Conservation (phyloP, 2,888 invertebrate species). For the Aquatica leii region DNA sequence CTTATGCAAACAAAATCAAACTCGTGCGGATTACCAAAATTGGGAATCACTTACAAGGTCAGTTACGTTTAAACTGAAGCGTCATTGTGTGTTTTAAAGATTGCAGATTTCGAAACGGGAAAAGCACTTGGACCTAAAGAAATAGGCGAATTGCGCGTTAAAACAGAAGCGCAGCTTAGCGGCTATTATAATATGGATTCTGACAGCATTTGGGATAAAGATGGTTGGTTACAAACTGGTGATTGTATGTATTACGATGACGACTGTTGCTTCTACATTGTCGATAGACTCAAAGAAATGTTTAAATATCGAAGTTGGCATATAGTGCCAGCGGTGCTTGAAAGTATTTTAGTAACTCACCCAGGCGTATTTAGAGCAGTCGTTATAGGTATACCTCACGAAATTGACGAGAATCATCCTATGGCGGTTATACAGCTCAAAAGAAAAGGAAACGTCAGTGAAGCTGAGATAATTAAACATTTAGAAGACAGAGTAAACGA, state of each 20-base stretch:
- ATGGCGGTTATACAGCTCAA: slow-evolving; percentile 47
- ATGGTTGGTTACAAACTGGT: slow-evolving; percentile 63
- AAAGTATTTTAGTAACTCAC: slow-evolving; percentile 50
- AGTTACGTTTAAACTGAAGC: background rate
- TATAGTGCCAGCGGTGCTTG: slow-evolving; percentile 56
- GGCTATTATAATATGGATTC: slow-evolving; percentile 63
- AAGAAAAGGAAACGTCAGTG: background rate
- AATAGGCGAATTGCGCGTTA: slow-evolving; percentile 65
- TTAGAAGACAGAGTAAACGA: background rate
- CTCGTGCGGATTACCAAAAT: background rate
- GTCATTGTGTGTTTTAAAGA: slow-evolving; percentile 48
- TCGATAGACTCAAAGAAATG: slow-evolving; percentile 64
- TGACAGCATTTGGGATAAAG: slow-evolving; percentile 57
- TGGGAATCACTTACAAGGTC: slow-evolving; percentile 4
- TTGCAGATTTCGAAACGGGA: slow-evolving; percentile 59
- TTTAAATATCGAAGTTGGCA: slow-evolving; percentile 64
- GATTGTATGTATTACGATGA: slow-evolving; percentile 64
- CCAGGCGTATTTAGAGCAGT: slow-evolving; percentile 49
- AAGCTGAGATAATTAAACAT: background rate
- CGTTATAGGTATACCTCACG: slow-evolving; percentile 53
- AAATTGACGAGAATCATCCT: slow-evolving; percentile 53
- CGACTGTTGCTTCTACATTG: slow-evolving; percentile 60
- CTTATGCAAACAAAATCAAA: background rate
- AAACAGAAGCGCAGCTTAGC: slow-evolving; percentile 54
- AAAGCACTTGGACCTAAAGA: slow-evolving; percentile 60